Conservation (phyloP, 2,888 invertebrate genomes). For the Lycophotia porphyrea region DNA sequence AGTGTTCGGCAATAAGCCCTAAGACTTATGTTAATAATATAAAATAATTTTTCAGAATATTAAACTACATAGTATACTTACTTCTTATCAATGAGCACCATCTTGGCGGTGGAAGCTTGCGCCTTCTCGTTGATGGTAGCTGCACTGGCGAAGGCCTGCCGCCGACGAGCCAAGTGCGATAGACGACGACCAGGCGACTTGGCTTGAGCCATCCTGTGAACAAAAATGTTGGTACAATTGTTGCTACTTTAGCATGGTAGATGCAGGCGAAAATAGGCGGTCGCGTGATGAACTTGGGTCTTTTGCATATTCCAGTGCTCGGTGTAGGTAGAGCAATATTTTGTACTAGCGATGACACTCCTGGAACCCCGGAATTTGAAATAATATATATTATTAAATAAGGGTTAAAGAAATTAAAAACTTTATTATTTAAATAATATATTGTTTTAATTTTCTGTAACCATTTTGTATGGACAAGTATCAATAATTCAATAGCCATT, state of each 20-base stretch:
- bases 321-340: too few relatives aligned
- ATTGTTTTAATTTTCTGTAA: too few relatives aligned
- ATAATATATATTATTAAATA: too few relatives aligned
- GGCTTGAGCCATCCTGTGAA: slow-evolving; percentile 83
- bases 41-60: background rate
- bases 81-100: slow-evolving; percentile 92
- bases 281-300: background rate
- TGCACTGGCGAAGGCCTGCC: slow-evolving; percentile 94
- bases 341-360: too few relatives aligned
- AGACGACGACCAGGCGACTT: slow-evolving; percentile 94
- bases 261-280: background rate
- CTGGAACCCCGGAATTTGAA: too few relatives aligned
- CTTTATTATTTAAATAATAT: too few relatives aligned
- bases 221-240: background rate
- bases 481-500: too few relatives aligned
- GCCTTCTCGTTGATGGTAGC: slow-evolving; percentile 87
- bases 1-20: too few relatives aligned
- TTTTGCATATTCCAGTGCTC: too few relatives aligned
- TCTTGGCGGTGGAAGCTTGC: slow-evolving; percentile 87
- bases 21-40: background rate
- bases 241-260: background rate
- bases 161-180: slow-evolving; percentile 94
- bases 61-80: too few relatives aligned
- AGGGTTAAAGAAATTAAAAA: too few relatives aligned
- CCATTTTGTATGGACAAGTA: too few relatives aligned